Percentiles rank a stretch among this genome's conserved stretches.
phyloP scores from a whole-genome alignment of 1,140 invertebrate species.

The Sarcophaga bullata region DNA sequence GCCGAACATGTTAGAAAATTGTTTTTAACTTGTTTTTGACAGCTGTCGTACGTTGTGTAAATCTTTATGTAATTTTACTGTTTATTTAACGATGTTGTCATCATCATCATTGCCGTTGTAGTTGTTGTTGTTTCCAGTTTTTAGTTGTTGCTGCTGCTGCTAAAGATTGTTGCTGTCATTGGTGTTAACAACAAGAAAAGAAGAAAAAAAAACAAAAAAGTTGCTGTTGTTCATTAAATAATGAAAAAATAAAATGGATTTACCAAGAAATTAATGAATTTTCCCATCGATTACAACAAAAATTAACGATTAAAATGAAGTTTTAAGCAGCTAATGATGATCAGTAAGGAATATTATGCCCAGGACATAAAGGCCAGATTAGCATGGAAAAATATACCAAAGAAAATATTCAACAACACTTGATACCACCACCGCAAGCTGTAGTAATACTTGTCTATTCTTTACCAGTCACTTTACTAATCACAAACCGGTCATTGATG shows the following conservation, averaged over 20 bases:
- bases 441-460: no score
- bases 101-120: neutral
- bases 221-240: neutral
- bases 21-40: slow-evolving; percentile 37
- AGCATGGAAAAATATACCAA: no score
- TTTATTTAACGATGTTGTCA: neutral
- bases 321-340: no score
- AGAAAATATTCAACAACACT: no score
- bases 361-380: no score
- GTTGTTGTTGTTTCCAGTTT: no score
- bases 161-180: neutral
- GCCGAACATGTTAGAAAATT: slow-evolving; percentile 15
- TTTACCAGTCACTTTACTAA: no score
- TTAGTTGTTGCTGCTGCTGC: neutral
- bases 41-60: slow-evolving; percentile 30
- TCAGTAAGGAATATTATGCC: no score
- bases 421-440: no score
- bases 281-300: neutral
- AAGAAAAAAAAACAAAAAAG: no score
- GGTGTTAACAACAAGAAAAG: no score
- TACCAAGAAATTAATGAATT: neutral
- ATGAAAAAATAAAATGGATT: neutral
- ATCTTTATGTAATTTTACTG: slow-evolving; percentile 5
- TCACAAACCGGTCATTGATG: no score
- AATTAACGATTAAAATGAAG: neutral